phyloP scores from a whole-genome alignment of 2,113 vertebrate genomes.

The Chunga burmeisteri region DNA sequence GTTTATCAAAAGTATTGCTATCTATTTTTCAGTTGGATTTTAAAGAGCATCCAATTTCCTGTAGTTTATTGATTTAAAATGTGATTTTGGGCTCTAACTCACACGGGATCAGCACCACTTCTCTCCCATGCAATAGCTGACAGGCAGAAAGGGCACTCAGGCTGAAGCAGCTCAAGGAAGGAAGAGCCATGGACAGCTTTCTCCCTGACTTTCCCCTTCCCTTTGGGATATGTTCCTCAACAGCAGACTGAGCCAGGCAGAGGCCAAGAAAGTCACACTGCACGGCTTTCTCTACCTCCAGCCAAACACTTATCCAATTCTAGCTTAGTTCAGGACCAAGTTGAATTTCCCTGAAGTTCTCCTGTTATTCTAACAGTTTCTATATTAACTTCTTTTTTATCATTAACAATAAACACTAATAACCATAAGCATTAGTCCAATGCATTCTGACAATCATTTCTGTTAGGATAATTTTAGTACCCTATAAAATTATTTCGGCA shows the following conservation, averaged over 20 bases:
- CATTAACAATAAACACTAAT: not conserved
- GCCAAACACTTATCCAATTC: not conserved
- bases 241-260: not conserved
- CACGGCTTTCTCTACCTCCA: not conserved
- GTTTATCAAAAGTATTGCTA: not conserved
- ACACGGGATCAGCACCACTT: not conserved
- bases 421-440: not conserved
- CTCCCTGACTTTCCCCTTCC: not conserved
- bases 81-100: not conserved
- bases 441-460: not conserved
- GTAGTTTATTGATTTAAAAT: not conserved
- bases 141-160: not conserved
- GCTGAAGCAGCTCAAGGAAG: not conserved
- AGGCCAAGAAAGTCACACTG: not conserved
- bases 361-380: not conserved
- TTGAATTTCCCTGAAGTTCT: not conserved
- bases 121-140: not conserved
- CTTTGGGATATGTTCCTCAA: not conserved
- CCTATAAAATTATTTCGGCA: not conserved
- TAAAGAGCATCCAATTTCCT: not conserved
- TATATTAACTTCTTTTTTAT: not conserved
- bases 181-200: not conserved
- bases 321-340: not conserved
- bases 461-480: not conserved
- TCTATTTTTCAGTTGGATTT: conserved; percentile 14